A percentile compares a stretch with the other conserved stretches of the same genome.
Evolutionary conservation across 1,140 invertebrate species (phyloP).

Genomic region (Drosophila miranda): DNA sequence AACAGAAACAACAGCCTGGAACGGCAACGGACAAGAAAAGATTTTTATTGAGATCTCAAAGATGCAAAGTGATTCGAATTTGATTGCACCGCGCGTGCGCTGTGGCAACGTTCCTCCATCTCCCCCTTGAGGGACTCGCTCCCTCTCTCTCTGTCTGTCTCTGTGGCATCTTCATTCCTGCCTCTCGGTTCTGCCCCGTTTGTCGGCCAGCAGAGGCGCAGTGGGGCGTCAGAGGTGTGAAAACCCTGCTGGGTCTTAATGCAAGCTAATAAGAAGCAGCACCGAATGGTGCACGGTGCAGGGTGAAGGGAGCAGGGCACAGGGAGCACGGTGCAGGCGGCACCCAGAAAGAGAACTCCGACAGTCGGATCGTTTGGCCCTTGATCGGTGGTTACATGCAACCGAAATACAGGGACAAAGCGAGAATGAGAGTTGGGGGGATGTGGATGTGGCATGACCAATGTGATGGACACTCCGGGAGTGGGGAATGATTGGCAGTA

Average conservation of each 20-base stretch:
- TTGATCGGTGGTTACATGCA: constrained; percentile 61
- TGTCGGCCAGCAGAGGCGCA: constrained; percentile 39
- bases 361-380: constrained; percentile 5
- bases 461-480: constrained; percentile 36
- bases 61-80: constrained; percentile 81
- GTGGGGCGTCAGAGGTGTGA: constrained; percentile 81
- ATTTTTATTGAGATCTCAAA: constrained; percentile 81
- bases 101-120: constrained; percentile 10
- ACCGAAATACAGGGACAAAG: constrained; percentile 28
- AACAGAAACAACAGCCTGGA: constrained; percentile 10
- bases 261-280: constrained; percentile 81
- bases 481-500: constrained; percentile 12
- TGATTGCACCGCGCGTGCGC: constrained; percentile 76
- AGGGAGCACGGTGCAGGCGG: background rate
- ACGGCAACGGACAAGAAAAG: constrained; percentile 29
- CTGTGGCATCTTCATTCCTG: constrained; percentile 23
- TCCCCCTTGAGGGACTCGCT: background rate
- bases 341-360: constrained; percentile 4
- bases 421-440: background rate
- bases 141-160: background rate
- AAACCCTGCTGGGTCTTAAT: constrained; percentile 82
- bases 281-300: too few relatives aligned
- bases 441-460: constrained; percentile 63
- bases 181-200: constrained; percentile 24
- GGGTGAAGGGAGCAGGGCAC: too few relatives aligned